Base-by-base conservation (phyloP, 2,888 invertebrate genomes). In the Drosophila barbarae region DNA sequence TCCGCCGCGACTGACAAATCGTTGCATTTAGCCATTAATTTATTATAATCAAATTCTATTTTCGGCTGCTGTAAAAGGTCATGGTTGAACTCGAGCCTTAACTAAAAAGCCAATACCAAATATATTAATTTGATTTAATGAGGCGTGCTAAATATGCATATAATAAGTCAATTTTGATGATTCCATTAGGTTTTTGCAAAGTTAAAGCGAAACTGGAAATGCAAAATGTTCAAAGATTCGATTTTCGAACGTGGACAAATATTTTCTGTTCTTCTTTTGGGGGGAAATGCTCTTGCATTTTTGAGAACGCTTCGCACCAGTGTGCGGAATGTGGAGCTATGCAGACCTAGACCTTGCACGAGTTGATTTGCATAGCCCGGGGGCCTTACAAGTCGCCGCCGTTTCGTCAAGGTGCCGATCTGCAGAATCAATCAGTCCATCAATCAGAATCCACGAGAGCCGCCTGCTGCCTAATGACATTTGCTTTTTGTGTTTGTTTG, bases 291-390 rank as follows among this genome's bases (percentile, higher is more conserved):
- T n/a, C n/a, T 3, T 15, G 12, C 23, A n/a, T n/a, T 53, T 39
- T 32, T 32, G 7, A 28, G 26, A 41, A 18, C 2, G 21, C 32
- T 53, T 52, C 7, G 46, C 13, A 3, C 34, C 84, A 78, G 59
- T 84, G 84, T 78, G 67, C 71, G 46, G 39, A 38, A 26, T 15
- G 32, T 44, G 18, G 47, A 55, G 26, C 68, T 60, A 70, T 71
- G 59, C 56, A 70, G 73, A 69, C 71, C 74, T 69, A 78, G 82
- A 78, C 79, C 84, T 84, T 84, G 79, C 84, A 76, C 79, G 69
- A 73, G 23, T 59, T 35, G 59, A 71, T 69, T 67, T 69, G 75
- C 75, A 77, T 71, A 72, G 52, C 65, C 42, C 50, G 34, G 13
- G 46, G 26, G 49, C 50, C 47, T 73, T 73, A 73, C 56, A 70